phyloP scores from a whole-genome alignment of 1,140 invertebrate species.

The Bombus sibiricus region DNA sequence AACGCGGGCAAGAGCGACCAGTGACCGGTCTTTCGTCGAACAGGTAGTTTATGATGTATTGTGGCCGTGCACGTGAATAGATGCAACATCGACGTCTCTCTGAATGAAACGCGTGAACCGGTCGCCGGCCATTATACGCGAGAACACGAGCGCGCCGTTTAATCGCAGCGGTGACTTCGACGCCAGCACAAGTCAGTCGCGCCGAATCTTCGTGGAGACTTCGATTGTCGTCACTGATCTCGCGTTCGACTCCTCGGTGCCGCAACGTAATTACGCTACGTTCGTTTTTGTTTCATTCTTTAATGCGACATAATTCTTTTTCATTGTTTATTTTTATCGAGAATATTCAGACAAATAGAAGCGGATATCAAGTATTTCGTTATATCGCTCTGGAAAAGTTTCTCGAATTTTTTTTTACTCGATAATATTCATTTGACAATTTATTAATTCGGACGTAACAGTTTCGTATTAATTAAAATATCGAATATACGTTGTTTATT shows the following conservation, averaged over 20 bases:
- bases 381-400: too few species aligned
- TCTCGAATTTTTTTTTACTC: too few species aligned
- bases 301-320: neutral
- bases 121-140: conserved; percentile 70
- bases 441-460: too few species aligned
- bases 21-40: conserved; percentile 51
- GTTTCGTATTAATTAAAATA: too few species aligned
- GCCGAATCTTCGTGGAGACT: conserved; percentile 44
- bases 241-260: conserved; percentile 5
- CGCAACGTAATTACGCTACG: neutral
- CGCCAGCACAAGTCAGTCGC: conserved; percentile 15
- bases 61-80: conserved; percentile 44
- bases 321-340: too few species aligned
- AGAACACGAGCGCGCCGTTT: conserved; percentile 55
- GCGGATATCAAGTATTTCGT: too few species aligned
- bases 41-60: conserved; percentile 55
- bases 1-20: conserved; percentile 45
- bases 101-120: conserved; percentile 73
- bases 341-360: neutral
- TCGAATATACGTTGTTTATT: too few species aligned
- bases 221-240: neutral
- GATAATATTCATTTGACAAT: too few species aligned
- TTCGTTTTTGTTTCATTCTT: neutral
- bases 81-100: conserved; percentile 59
- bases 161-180: conserved; percentile 70